A percentile compares a stretch with the other conserved stretches of the same genome.
Conservation (phyloP, 2,113 vertebrate species). For the Dryoscopus gambensis region DNA sequence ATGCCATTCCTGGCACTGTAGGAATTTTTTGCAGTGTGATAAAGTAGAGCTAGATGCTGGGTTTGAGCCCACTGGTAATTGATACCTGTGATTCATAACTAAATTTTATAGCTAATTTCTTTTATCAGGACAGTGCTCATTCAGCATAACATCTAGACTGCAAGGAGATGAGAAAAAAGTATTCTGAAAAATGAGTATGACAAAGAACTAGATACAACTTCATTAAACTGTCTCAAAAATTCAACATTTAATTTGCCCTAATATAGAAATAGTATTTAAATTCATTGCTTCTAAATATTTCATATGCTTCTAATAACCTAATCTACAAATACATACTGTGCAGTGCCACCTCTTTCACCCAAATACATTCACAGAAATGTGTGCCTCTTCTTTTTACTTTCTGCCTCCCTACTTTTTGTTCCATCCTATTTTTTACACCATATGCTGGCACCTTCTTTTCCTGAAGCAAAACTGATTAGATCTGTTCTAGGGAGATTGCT, state of each 20-base stretch:
- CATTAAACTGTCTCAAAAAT: background rate
- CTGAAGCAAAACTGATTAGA: background rate
- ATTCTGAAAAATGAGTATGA: background rate
- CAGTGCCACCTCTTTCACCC: background rate
- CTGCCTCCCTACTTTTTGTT: background rate
- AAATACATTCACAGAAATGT: background rate
- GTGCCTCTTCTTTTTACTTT: background rate
- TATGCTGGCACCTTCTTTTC: background rate
- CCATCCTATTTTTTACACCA: background rate
- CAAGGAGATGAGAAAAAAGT: background rate
- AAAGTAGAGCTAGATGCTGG: background rate
- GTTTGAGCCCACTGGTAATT: background rate
- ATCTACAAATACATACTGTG: background rate
- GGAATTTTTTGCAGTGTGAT: background rate
- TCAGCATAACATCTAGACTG: background rate
- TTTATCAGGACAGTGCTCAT: background rate
- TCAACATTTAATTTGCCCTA: background rate
- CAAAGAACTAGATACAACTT: background rate
- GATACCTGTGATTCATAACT: background rate
- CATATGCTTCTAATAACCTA: background rate
- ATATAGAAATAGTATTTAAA: background rate
- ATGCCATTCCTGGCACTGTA: background rate
- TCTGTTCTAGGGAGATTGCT: background rate
- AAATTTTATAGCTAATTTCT: background rate
- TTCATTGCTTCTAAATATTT: constrained; percentile 41